Evolutionary conservation across 2,113 vertebrate genomes (phyloP).

Genomic region (Chitala chitala): DNA sequence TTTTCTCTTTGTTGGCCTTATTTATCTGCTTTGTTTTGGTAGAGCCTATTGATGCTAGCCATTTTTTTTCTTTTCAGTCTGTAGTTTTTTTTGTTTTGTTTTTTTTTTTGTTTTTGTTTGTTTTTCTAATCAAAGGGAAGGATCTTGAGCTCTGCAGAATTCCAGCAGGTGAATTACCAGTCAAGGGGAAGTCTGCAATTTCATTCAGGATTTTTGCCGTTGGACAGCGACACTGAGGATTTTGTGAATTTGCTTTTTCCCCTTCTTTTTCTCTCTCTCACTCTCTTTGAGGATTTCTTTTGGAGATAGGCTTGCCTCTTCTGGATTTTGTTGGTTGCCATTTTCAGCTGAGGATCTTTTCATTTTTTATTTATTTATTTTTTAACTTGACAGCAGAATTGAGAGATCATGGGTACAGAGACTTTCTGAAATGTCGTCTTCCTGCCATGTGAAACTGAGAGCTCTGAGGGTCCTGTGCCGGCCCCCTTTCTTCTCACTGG

Average conservation of each 20-base stretch:
- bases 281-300: slow-evolving; percentile 35
- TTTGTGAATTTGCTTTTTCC: slow-evolving; percentile 27
- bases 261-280: slow-evolving; percentile 3
- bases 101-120: too few relatives aligned
- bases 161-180: neutral
- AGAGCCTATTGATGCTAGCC: neutral
- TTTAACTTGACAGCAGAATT: slow-evolving; percentile 11
- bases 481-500: slow-evolving; percentile 48
- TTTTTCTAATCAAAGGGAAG: too few relatives aligned
- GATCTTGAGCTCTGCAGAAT: slow-evolving; percentile 23
- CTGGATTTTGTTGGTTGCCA: slow-evolving; percentile 22
- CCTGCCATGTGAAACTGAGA: slow-evolving; percentile 49
- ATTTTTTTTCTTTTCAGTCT: neutral
- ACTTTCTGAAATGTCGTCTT: slow-evolving; percentile 59
- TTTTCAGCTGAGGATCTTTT: slow-evolving; percentile 38
- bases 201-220: neutral
- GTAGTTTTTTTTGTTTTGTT: neutral
- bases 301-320: neutral
- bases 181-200: neutral
- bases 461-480: slow-evolving; percentile 40
- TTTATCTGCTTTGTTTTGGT: neutral
- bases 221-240: slow-evolving; percentile 22
- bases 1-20: neutral
- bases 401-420: slow-evolving; percentile 44
- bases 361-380: neutral